Conservation (phyloP, 2,888 invertebrate genomes). For the Xestia xanthographa region DNA sequence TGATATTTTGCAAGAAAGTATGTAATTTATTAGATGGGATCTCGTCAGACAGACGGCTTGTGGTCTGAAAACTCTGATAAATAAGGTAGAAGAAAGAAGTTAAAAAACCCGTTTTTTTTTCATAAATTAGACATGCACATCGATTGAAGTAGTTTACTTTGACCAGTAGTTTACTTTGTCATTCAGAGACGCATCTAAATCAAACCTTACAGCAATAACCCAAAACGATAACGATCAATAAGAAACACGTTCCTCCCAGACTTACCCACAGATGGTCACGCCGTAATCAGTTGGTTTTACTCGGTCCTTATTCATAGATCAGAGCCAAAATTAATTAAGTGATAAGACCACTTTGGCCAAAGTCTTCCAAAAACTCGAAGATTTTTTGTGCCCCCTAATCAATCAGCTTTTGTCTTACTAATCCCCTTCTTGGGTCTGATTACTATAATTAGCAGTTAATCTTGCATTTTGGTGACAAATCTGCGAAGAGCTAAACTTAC, state of each 20-base stretch:
- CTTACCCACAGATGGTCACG: conserved; percentile 29
- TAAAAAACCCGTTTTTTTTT: too few species aligned
- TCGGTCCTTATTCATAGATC: conserved; percentile 30
- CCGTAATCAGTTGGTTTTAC: conserved; percentile 31
- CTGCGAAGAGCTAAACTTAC: not conserved
- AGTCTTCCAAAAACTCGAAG: conserved; percentile 20
- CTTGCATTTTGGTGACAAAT: conserved; percentile 45
- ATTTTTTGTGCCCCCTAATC: conserved; percentile 51
- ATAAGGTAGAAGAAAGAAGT: too few species aligned
- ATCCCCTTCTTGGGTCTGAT: conserved; percentile 43
- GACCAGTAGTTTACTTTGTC: too few species aligned
- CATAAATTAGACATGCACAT: too few species aligned
- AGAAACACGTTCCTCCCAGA: not conserved
- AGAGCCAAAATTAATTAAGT: conserved; percentile 55
- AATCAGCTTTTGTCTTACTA: conserved; percentile 57
- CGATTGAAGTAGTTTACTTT: too few species aligned
- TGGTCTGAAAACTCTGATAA: too few species aligned
- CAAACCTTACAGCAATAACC: conserved; percentile 9
- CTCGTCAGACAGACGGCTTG: too few species aligned
- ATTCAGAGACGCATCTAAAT: not conserved
- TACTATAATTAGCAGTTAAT: conserved; percentile 55
- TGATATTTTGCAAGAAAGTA: too few species aligned
- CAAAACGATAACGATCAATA: not conserved
- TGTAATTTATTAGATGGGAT: too few species aligned
- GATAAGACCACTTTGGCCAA: conserved; percentile 30